These are phyloP conservation scores for Strongylocentrotus purpuratus DNA, from an alignment of 35 echinoderm and acorn worm genomes.

Conservation along the genomic window DNA sequence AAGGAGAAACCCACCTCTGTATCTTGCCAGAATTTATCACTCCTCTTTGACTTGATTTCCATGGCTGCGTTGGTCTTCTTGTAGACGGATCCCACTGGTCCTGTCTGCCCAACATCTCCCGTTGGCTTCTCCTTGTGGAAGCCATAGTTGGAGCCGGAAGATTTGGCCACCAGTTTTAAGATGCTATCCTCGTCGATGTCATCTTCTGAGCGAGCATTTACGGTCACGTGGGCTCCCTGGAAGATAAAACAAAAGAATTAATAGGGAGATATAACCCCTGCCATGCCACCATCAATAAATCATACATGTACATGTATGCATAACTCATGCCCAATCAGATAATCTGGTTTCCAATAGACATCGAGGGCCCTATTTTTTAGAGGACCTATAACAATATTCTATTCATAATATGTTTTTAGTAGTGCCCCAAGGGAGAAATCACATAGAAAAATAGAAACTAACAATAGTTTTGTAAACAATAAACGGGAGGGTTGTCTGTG, in stretches of 20 bases:
- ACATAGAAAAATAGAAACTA: too few relatives aligned
- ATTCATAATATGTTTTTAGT: too few relatives aligned
- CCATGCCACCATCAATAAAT: too few relatives aligned
- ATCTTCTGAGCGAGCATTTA: constrained; percentile 92
- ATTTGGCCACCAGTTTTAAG: constrained; percentile 79
- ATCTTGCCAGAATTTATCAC: constrained; percentile 89
- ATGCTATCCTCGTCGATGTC: constrained; percentile 83
- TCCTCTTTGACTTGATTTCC: constrained; percentile 86
- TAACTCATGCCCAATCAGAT: too few relatives aligned
- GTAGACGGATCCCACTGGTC: constrained; percentile 82
- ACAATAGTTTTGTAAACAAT: too few relatives aligned
- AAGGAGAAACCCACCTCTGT: constrained; percentile 57
- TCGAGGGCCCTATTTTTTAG: too few relatives aligned
- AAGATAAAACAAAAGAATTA: not conserved
- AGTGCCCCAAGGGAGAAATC: too few relatives aligned
- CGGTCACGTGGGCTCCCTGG: constrained; percentile 92
- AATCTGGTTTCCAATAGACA: too few relatives aligned
- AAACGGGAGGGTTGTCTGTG: too few relatives aligned
- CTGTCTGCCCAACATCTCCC: constrained; percentile 46
- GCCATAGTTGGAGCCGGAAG: constrained; percentile 97
- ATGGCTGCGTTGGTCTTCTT: constrained; percentile 79
- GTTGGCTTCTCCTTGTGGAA: constrained; percentile 94
- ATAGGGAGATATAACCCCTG: not conserved
- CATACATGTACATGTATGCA: too few relatives aligned
- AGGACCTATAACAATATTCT: too few relatives aligned